Base-by-base conservation (phyloP, 1,140 invertebrate species). In the Drosophila navojoa region DNA sequence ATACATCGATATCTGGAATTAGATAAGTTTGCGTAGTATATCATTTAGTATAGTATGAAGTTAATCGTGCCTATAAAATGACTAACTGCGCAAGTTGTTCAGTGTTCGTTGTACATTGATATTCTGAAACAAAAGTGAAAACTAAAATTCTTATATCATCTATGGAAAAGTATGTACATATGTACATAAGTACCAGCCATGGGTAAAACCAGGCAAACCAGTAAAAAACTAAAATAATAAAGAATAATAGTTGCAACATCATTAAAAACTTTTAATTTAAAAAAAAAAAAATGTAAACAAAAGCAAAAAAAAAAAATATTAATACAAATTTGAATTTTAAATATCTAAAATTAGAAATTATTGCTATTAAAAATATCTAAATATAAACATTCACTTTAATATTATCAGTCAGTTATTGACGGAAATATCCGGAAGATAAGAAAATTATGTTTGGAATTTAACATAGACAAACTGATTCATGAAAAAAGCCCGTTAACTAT, bases 361-460 rank as follows among this genome's bases (percentile, higher is more conserved):
- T 5, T 5, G 4, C 27, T 27, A 19, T 27, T 27, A 4, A 27
- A 27, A 27, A 27, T 27, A 3, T 27, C 40, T 45, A 45, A 45
- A 38, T 38, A 38, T 38, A 11, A 38, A 38, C 35, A 38, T 38
- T 38, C 1, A 11, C 10, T 4, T 13, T 38, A 11, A 38, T 9
- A 9, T 10, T 9, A 22, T 3, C 11, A 35, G 0, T 11, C 29
- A 6, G 29, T 1, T 53, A 10, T 4, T 32, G 29, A 16, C 25
- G 7, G 25, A 25, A 59, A 15, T 59, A 32, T 59, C 57, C 42
- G 57, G 25, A 29, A 47, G 42, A 59, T 58, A 57, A 57, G 3
- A 16, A 15, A n/a, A 44, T 19, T 16, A 45, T 45, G 16, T 22
- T 22, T n/a, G 19, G 3, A 7, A 25, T 42, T 55, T 55, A 16